These are phyloP conservation scores for Eulithis testata DNA, from an alignment of 2,888 invertebrate species.

Conservation along the genomic window DNA sequence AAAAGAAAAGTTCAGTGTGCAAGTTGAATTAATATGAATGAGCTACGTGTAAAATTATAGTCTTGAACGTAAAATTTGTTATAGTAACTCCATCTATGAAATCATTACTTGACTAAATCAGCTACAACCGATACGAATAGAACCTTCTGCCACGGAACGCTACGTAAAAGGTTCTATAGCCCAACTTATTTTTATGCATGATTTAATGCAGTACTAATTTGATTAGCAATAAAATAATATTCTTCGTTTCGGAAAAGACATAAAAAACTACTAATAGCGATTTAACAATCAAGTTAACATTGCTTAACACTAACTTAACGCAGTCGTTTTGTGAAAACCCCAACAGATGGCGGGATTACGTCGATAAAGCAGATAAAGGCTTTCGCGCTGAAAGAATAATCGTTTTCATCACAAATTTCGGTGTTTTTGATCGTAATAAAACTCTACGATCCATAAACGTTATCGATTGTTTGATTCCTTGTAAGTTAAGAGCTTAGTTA, in stretches of 20 bases:
- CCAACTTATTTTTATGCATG: not conserved
- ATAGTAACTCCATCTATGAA: conserved; percentile 50
- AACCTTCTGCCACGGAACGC: conserved; percentile 23
- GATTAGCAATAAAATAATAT: not conserved
- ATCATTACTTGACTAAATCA: conserved; percentile 30
- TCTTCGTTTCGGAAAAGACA: too few species aligned
- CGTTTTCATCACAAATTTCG: not conserved
- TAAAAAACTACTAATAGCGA: not conserved
- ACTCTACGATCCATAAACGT: not conserved
- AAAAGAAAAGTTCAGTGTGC: too few species aligned
- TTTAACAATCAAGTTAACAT: conserved; percentile 4
- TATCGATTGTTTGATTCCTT: not conserved
- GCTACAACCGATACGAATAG: conserved; percentile 28
- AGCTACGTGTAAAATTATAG: too few species aligned
- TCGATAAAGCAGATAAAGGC: conserved; percentile 66
- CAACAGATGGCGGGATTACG: conserved; percentile 57
- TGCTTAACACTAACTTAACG: conserved; percentile 25
- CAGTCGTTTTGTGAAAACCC: conserved; percentile 19
- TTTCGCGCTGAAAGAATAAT: conserved; percentile 47
- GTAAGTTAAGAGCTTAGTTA: not conserved
- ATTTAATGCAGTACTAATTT: not conserved
- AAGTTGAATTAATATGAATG: too few species aligned
- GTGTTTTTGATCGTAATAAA: not conserved
- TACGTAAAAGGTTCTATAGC: conserved; percentile 5
- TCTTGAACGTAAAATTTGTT: not conserved